These are phyloP conservation scores for Aphelenchoides bicaudatus DNA, from an alignment of 2,888 invertebrate genomes.

Conservation along the genomic window DNA sequence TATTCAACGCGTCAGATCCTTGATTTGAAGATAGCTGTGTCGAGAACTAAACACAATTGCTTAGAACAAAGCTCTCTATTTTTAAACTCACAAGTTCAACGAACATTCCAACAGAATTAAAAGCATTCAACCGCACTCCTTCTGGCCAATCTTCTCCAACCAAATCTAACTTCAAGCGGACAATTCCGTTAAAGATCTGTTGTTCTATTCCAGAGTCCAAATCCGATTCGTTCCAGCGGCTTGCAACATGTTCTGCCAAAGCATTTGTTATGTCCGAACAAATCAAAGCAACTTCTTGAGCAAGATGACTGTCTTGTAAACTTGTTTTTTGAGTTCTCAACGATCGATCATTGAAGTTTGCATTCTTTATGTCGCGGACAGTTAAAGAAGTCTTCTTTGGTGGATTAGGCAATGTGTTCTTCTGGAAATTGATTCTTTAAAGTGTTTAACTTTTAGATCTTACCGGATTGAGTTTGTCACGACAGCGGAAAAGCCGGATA, in stretches of 20 bases:
- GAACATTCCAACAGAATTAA: conserved; percentile 84
- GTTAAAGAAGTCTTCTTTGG: not conserved
- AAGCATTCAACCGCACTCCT: conserved; percentile 80
- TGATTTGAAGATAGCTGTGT: conserved; percentile 48
- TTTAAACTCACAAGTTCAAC: conserved; percentile 70
- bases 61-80: not conserved
- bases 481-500: conserved; percentile 49
- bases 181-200: conserved; percentile 74
- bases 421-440: not conserved
- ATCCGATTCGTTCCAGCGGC: conserved; percentile 26
- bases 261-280: conserved; percentile 73
- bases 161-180: conserved; percentile 80
- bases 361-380: not conserved
- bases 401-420: not conserved
- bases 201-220: conserved; percentile 18
- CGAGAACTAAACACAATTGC: conserved; percentile 39
- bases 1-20: conserved; percentile 49
- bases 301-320: conserved; percentile 37
- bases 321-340: not conserved
- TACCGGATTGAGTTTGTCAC: conserved; percentile 3
- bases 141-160: conserved; percentile 86
- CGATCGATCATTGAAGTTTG: not conserved
- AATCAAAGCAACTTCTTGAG: conserved; percentile 78
- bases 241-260: conserved; percentile 46
- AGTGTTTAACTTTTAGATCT: not conserved